Evolutionary conservation across 64 coral and sea anemone genomes (phyloP).

Genomic region (Cladopsammia gracilis): DNA sequence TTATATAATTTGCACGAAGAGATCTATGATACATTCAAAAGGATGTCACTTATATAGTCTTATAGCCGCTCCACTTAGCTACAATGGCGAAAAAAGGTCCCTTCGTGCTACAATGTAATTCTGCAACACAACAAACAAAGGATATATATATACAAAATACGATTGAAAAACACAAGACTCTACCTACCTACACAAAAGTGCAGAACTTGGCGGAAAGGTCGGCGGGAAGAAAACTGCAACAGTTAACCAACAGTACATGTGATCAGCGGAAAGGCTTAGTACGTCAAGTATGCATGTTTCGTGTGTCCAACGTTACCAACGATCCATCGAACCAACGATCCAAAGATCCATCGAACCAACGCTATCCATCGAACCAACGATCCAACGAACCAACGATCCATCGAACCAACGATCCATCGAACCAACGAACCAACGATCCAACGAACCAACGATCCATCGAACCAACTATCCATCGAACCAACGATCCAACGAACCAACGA

Average conservation of each 20-base stretch:
- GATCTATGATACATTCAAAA: no score
- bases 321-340: neutral
- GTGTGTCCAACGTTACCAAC: neutral
- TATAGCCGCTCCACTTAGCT: no score
- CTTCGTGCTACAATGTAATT: no score
- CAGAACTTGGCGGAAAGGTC: neutral
- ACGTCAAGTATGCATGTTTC: neutral
- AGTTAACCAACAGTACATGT: neutral
- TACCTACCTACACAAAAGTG: neutral
- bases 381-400: conserved; percentile 7
- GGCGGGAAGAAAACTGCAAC: neutral
- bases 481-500: neutral
- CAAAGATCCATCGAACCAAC: conserved; percentile 10
- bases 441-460: neutral
- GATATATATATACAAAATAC: neutral
- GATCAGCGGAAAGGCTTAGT: neutral
- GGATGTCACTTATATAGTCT: no score
- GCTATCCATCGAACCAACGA: conserved; percentile 14
- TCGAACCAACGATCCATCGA: neutral
- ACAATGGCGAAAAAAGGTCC: no score
- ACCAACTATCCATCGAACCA: neutral
- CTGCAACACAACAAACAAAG: neutral
- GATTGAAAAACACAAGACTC: neutral
- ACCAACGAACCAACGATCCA: neutral
- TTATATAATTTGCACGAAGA: no score